phyloP scores from a whole-genome alignment of 2,888 invertebrate species.

The Nomada hirtipes region DNA sequence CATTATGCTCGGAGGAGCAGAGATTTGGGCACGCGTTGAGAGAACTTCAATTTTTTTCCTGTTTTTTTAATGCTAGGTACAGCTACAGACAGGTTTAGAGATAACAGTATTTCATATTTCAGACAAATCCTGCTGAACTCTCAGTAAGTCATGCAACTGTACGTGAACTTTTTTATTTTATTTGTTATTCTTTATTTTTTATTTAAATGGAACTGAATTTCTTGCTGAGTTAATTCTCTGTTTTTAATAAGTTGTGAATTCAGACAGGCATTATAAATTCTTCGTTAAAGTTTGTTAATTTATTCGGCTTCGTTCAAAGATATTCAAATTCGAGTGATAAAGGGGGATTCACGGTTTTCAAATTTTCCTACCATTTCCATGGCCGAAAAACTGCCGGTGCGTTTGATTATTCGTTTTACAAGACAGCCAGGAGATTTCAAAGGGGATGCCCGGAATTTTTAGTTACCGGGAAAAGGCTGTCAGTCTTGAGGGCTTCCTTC shows the following conservation, averaged over 20 bases:
- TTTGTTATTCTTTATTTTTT: too few species aligned
- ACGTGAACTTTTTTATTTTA: too few species aligned
- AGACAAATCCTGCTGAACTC: background rate
- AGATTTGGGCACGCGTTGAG: background rate
- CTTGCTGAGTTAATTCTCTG: too few species aligned
- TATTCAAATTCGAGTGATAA: background rate
- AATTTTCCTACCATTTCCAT: constrained; percentile 6
- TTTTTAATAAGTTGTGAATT: too few species aligned
- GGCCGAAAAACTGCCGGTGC: background rate
- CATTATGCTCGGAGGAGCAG: constrained; percentile 35
- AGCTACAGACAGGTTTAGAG: too few species aligned
- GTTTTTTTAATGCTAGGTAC: too few species aligned
- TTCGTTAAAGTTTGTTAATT: too few species aligned
- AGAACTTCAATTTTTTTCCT: constrained; percentile 20
- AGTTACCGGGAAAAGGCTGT: constrained; percentile 19
- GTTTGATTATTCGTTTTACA: constrained; percentile 31
- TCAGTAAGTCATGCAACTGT: too few species aligned
- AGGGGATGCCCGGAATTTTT: constrained; percentile 34
- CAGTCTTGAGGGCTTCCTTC: constrained; percentile 27
- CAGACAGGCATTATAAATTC: too few species aligned
- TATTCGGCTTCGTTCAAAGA: too few species aligned
- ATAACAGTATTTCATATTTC: background rate
- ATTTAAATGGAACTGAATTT: too few species aligned
- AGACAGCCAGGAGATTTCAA: constrained; percentile 24
- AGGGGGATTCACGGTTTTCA: background rate